Base-by-base conservation (phyloP, 1,140 invertebrate species). In the Drosophila rhopaloa region DNA sequence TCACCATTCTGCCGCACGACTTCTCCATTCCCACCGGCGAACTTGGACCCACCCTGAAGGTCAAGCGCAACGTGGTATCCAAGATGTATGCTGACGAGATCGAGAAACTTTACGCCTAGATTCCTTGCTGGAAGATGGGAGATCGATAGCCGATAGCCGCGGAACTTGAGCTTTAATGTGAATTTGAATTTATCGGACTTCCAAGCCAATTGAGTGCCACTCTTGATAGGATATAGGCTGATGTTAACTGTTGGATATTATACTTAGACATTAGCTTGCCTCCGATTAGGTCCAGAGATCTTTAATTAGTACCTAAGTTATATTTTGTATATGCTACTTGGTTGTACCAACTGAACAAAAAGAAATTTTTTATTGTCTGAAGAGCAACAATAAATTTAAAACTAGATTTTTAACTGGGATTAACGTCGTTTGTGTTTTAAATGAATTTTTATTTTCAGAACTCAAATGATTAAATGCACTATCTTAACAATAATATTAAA, bases 1-100 rank as follows among this genome's bases (percentile, higher is more conserved):
- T 98, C 93, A 93, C 94, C n/a, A 95, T 99, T 67, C 93, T 99
- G 63, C 96, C 97, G 0, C 94, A 94, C 44, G 98, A 98, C 91
- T 98, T 98, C 93, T 97, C 97, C 13, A 93, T 98, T 70, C 93
- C 95, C 59, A 97, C 96, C 24, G 98, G 97, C 74, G 98, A 98
- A 94, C 93, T 99, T 82, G 97, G 96, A 66, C 97, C 97, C 60
- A 98, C 97, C 27, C 93, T 98, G 88, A 98, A 98, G 93, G 91
- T 98, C 14, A 97, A 96, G 92, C 94, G 97, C 65, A 95, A 94
- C 78, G 92, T 96, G 35, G 94, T 97, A 1, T 83, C 93, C 57
- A 94, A 95, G 50, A 95, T 95, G 92, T 96, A 96, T 90, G 92
- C 93, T 56, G 93, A 95, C 80, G 93, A 96, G 19, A 96, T 97